Percentiles rank a stretch among this genome's conserved stretches.
These are phyloP conservation scores for Ladona fulva DNA, from an alignment of 1,140 invertebrate genomes.

Conservation along the genomic window DNA sequence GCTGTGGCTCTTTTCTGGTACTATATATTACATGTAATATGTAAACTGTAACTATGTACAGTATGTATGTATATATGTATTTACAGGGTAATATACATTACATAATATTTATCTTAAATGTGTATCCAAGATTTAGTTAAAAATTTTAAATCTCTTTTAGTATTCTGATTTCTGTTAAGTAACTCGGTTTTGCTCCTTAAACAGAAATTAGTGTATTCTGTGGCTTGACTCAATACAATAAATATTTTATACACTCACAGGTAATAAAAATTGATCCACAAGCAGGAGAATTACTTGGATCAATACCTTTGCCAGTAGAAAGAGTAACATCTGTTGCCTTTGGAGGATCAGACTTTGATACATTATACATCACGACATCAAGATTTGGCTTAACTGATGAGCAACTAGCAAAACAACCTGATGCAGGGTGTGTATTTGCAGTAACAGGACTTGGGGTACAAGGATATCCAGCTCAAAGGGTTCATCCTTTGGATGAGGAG, in stretches of 20 bases:
- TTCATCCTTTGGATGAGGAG: background rate
- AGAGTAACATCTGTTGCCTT: slow-evolving; percentile 48
- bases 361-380: slow-evolving; percentile 42
- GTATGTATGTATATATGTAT: no score
- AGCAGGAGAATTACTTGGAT: slow-evolving; percentile 30
- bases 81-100: no score
- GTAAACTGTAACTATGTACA: no score
- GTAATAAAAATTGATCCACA: slow-evolving; percentile 30
- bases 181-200: no score
- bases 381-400: slow-evolving; percentile 22
- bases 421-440: slow-evolving; percentile 24
- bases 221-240: no score
- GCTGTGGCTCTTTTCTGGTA: no score
- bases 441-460: slow-evolving; percentile 22
- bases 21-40: no score
- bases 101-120: no score
- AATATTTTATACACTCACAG: background rate
- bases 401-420: slow-evolving; percentile 29
- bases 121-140: no score
- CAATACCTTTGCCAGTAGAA: slow-evolving; percentile 34
- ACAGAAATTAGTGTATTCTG: no score
- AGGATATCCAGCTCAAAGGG: background rate
- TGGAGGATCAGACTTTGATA: slow-evolving; percentile 45
- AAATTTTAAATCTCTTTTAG: no score
- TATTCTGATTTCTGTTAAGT: no score